phyloP scores from a whole-genome alignment of 2,888 invertebrate species.

The Oscheius myriophilus region DNA sequence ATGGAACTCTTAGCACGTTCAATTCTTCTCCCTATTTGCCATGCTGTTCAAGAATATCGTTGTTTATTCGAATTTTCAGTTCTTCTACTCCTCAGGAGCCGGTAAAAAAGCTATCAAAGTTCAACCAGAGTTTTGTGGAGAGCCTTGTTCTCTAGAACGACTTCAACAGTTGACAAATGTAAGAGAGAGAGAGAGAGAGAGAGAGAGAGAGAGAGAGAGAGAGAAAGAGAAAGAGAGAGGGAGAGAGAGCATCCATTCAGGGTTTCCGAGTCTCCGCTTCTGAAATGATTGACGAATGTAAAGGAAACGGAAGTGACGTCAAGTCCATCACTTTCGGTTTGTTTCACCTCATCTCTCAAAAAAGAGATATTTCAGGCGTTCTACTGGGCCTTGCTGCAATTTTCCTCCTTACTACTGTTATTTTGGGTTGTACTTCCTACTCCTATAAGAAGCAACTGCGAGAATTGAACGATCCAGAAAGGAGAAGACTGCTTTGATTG shows the following conservation, averaged over 20 bases:
- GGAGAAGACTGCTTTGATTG: slow-evolving; percentile 14
- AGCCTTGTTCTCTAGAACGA: slow-evolving; percentile 35
- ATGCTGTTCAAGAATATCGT: too few relatives aligned
- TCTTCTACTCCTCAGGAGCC: slow-evolving; percentile 38
- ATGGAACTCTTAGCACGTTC: too few relatives aligned
- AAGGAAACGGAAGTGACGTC: neutral
- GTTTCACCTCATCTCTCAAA: neutral
- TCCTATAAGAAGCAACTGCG: slow-evolving; percentile 46
- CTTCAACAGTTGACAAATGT: slow-evolving; percentile 33
- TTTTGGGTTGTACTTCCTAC: slow-evolving; percentile 45
- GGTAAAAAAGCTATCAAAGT: slow-evolving; percentile 31
- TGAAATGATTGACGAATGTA: slow-evolving; percentile 5
- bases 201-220: too few relatives aligned
- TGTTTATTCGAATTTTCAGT: slow-evolving; percentile 29
- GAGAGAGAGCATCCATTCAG: too few relatives aligned
- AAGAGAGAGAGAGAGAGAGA: neutral
- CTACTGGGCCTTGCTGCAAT: slow-evolving; percentile 41
- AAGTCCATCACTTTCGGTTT: slow-evolving; percentile 2
- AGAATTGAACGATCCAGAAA: slow-evolving; percentile 44
- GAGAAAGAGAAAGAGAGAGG: too few relatives aligned
- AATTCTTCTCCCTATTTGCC: too few relatives aligned
- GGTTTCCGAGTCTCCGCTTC: slow-evolving; percentile 12
- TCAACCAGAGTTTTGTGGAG: slow-evolving; percentile 29
- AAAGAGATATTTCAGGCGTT: slow-evolving; percentile 31
- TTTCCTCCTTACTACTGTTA: slow-evolving; percentile 41